A percentile compares a stretch with the other conserved stretches of the same genome.
Evolutionary conservation across 2,113 vertebrate genomes (phyloP).

Genomic region (Antigone vipio): DNA sequence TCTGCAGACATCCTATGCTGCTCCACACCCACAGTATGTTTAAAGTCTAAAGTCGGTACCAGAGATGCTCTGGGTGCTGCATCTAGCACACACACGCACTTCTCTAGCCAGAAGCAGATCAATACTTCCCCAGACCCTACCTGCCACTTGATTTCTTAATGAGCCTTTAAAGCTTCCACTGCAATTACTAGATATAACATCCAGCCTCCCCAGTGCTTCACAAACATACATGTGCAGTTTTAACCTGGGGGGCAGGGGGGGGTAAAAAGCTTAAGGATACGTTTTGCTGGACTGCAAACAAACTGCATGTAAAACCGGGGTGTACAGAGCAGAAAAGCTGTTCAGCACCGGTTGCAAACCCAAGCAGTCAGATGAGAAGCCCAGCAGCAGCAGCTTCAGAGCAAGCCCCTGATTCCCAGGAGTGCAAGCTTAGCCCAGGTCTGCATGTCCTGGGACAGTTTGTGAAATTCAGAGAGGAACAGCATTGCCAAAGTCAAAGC

Average conservation of each 20-base stretch:
- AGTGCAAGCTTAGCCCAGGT: neutral
- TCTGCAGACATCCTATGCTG: neutral
- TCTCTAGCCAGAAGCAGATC: neutral
- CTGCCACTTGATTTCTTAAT: neutral
- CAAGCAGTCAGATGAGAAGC: neutral
- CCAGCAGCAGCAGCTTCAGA: neutral
- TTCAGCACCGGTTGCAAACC: neutral
- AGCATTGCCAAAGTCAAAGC: neutral
- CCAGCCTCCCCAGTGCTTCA: neutral
- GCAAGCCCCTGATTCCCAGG: neutral
- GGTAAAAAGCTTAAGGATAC: rapidly evolving
- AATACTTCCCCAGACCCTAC: neutral
- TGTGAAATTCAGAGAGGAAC: neutral
- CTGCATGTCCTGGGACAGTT: neutral
- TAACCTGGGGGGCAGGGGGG: neutral
- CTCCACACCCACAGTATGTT: neutral
- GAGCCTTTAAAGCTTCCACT: neutral
- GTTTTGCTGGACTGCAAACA: neutral
- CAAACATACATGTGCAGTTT: rapidly evolving
- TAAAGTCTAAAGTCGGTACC: neutral
- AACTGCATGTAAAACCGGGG: rapidly evolving
- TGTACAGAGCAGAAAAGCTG: neutral
- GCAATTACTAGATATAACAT: rapidly evolving
- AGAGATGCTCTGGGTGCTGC: neutral
- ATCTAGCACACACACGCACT: neutral